A percentile compares a stretch with the other conserved stretches of the same genome.
These are phyloP conservation scores for Lasioglossum leucozonium DNA, from an alignment of 2,888 invertebrate genomes.

Conservation along the genomic window DNA sequence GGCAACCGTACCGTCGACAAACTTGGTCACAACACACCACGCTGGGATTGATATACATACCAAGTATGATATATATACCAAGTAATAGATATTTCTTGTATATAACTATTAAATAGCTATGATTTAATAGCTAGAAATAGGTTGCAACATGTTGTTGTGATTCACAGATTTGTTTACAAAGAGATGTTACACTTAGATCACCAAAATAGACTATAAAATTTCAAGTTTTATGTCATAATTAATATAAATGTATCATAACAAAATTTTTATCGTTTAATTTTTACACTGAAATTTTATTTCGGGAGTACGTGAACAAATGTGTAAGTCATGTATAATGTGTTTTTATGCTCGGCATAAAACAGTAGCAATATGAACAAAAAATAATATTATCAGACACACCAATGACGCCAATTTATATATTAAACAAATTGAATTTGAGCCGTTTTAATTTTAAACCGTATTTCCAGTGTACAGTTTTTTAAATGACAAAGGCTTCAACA, in stretches of 20 bases:
- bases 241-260: no score
- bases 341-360: background rate
- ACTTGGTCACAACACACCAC: background rate
- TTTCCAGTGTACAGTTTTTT: background rate
- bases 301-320: no score
- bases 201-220: no score
- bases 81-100: background rate
- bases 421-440: background rate
- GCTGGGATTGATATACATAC: conserved; percentile 23
- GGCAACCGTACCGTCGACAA: background rate
- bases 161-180: background rate
- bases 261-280: no score
- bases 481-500: background rate
- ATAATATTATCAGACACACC: no score
- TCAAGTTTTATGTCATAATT: no score
- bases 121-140: background rate
- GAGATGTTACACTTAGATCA: no score
- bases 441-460: background rate
- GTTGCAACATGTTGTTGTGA: background rate
- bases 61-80: background rate
- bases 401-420: no score
- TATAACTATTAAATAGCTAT: background rate
- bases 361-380: background rate
- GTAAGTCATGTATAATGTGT: background rate
- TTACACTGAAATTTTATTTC: no score